Evolutionary conservation across 2,797 vertebrate genomes (phyloP).

Genomic region (Aeoliscus strigatus): DNA sequence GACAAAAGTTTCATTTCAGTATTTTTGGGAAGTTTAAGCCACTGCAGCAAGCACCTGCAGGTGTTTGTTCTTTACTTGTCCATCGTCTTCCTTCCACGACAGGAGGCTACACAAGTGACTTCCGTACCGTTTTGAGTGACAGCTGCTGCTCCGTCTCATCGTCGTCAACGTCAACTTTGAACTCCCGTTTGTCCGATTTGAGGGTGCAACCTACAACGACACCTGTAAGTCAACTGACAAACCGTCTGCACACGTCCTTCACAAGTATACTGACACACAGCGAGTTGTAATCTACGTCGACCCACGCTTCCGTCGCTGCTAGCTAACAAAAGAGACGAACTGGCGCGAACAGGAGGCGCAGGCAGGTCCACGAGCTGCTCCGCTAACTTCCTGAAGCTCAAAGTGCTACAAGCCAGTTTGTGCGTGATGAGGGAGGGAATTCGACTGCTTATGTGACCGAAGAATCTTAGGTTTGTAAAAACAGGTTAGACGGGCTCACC

Average conservation of each 20-base stretch:
- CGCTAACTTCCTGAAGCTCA: not conserved
- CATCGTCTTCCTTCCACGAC: too few relatives aligned
- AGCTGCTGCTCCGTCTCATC: conserved; percentile 80
- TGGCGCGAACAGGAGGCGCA: conserved; percentile 40
- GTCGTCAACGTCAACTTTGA: conserved; percentile 74
- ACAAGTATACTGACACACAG: not conserved
- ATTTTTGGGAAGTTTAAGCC: too few relatives aligned
- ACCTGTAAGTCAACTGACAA: too few relatives aligned
- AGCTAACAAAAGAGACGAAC: conserved; percentile 63
- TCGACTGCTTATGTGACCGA: conserved; percentile 20
- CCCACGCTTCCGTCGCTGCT: not conserved
- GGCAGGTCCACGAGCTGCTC: conserved; percentile 1
- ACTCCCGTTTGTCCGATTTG: conserved; percentile 74
- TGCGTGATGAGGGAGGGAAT: not conserved
- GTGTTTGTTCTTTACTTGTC: too few relatives aligned
- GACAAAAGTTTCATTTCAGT: too few relatives aligned
- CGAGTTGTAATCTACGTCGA: too few relatives aligned
- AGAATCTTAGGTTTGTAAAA: not conserved
- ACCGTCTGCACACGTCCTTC: too few relatives aligned
- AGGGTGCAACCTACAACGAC: conserved; percentile 69
- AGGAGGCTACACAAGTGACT: too few relatives aligned
- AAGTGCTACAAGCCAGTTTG: conserved; percentile 1
- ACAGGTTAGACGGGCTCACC: conserved; percentile 63
- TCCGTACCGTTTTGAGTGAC: conserved; percentile 79
- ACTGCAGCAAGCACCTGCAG: too few relatives aligned